These are phyloP conservation scores for Orthonevra nobilis DNA, from an alignment of 2,888 invertebrate species.

Conservation along the genomic window DNA sequence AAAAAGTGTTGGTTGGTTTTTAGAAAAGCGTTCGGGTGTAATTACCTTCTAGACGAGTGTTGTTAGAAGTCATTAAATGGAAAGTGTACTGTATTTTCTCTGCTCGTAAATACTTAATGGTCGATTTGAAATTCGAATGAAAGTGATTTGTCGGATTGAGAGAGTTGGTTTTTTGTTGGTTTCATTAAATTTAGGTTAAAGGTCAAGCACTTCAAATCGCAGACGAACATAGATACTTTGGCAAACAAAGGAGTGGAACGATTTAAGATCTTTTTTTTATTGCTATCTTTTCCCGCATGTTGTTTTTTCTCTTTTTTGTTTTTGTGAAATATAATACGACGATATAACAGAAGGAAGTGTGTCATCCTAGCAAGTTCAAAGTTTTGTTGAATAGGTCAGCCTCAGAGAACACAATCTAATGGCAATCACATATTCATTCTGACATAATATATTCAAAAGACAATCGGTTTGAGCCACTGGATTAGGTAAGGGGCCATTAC, in stretches of 20 bases:
- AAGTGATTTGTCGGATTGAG: conserved; percentile 25
- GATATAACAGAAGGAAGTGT: conserved; percentile 4
- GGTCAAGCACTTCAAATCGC: conserved; percentile 19
- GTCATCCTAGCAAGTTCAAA: conserved; percentile 40
- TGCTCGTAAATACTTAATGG: conserved; percentile 19
- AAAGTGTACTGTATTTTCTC: conserved; percentile 44
- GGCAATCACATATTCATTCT: conserved; percentile 8
- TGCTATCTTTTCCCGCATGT: no score
- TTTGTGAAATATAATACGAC: not conserved
- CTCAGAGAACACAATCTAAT: conserved; percentile 18
- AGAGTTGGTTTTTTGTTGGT: not conserved
- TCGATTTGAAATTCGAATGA: conserved; percentile 27
- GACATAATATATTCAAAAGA: conserved; percentile 50
- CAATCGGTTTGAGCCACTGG: conserved; percentile 45
- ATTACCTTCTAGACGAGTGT: conserved; percentile 40
- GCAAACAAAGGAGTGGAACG: not conserved
- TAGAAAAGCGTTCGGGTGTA: conserved; percentile 18
- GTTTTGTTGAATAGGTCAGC: conserved; percentile 12
- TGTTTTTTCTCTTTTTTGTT: conserved; percentile 5
- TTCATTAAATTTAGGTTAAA: conserved; percentile 12
- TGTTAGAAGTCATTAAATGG: conserved; percentile 42
- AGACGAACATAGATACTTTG: no score
- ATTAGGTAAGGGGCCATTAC: conserved; percentile 46
- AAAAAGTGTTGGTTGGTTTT: conserved; percentile 4
- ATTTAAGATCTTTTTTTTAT: no score